phyloP scores from a whole-genome alignment of 2,797 vertebrate species.

The Hypotaenidia philippensis region DNA sequence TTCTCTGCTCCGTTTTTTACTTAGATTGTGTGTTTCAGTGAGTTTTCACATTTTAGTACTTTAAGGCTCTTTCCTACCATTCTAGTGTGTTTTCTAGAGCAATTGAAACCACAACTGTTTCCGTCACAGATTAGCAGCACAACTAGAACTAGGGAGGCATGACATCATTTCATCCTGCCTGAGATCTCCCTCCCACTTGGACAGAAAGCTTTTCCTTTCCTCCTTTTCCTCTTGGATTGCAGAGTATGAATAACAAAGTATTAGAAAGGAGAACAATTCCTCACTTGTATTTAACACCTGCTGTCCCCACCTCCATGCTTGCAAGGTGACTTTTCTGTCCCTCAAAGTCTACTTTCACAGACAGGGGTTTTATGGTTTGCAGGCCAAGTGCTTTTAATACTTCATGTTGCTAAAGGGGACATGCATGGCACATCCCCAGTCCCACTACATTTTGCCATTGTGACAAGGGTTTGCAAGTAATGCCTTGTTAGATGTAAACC shows the following conservation, averaged over 20 bases:
- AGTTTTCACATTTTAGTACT: slow-evolving; percentile 10
- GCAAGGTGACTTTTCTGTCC: slow-evolving; percentile 9
- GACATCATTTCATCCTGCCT: background rate
- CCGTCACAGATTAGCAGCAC: background rate
- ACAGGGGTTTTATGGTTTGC: slow-evolving; percentile 17
- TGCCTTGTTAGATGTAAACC: background rate
- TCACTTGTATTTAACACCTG: rapidly evolving
- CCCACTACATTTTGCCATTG: background rate
- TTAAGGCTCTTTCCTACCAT: background rate
- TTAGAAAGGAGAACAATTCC: background rate
- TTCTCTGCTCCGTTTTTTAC: background rate
- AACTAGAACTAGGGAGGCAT: background rate
- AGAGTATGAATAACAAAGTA: background rate
- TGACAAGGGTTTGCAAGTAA: slow-evolving; percentile 24
- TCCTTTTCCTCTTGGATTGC: background rate
- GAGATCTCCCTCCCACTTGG: background rate
- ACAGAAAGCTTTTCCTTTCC: background rate
- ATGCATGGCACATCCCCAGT: background rate
- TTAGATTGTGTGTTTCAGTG: background rate
- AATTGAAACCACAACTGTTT: background rate
- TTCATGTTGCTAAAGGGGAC: background rate
- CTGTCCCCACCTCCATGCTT: background rate
- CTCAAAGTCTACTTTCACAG: background rate
- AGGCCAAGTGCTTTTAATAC: slow-evolving; percentile 26
- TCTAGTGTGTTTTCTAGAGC: background rate